These are phyloP conservation scores for Dendrolimus kikuchii DNA, from an alignment of 1,140 invertebrate species.

Conservation along the genomic window DNA sequence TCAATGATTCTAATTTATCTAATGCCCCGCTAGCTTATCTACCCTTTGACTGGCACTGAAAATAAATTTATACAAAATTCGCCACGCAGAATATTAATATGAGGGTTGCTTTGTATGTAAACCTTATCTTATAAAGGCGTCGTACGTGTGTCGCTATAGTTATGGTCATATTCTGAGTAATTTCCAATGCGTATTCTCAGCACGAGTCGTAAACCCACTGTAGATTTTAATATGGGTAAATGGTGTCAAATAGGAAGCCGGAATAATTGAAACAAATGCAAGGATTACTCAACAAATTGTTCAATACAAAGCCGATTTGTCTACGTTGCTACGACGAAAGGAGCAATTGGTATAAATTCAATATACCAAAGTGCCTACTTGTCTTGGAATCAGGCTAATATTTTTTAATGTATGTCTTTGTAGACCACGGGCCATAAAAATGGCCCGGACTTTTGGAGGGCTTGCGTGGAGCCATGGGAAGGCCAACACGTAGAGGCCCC, in stretches of 20 bases:
- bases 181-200: conserved; percentile 36
- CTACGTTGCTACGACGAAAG: conserved; percentile 50
- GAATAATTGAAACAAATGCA: conserved; percentile 71
- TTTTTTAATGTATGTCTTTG: too few species aligned
- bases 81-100: conserved; percentile 22
- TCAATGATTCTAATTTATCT: conserved; percentile 27
- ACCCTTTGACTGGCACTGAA: conserved; percentile 1
- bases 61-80: conserved; percentile 9
- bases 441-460: too few species aligned
- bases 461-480: too few species aligned
- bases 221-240: conserved; percentile 57
- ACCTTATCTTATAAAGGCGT: not conserved
- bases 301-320: conserved; percentile 66
- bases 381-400: not conserved
- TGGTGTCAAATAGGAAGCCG: conserved; percentile 45
- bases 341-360: conserved; percentile 43
- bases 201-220: conserved; percentile 47
- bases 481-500: too few species aligned
- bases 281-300: conserved; percentile 69
- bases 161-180: conserved; percentile 16
- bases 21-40: conserved; percentile 10
- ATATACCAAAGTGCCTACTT: not conserved
- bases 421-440: too few species aligned
- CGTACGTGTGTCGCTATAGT: not conserved
- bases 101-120: conserved; percentile 6